Conservation (phyloP, 2,113 vertebrate species). For the Gopherus evgoodei region DNA sequence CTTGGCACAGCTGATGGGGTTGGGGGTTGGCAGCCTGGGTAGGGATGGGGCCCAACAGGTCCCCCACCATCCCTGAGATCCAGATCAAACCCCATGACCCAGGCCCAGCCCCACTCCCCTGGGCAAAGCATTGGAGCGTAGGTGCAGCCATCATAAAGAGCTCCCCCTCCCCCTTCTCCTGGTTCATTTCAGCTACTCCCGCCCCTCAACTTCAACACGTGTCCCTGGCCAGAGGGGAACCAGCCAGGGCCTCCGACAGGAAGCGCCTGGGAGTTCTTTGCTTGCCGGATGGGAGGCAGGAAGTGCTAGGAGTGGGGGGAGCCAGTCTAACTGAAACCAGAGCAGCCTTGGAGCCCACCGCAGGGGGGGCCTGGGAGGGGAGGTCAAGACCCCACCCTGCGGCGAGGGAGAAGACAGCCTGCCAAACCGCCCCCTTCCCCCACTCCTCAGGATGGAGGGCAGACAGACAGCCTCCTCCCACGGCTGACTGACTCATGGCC, state of each 20-base stretch:
- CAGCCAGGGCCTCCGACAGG: rapidly evolving
- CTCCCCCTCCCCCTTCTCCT: not conserved
- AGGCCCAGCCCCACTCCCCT: not conserved
- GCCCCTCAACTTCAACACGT: not conserved
- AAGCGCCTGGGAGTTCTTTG: not conserved
- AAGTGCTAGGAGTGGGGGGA: not conserved
- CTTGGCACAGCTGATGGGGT: not conserved
- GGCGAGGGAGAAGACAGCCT: not conserved
- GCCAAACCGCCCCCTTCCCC: not conserved
- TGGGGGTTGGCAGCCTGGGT: not conserved
- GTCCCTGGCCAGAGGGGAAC: not conserved
- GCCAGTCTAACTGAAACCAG: constrained; percentile 28
- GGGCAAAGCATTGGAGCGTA: not conserved
- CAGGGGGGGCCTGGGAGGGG: not conserved
- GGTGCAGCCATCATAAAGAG: not conserved
- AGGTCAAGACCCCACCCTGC: not conserved
- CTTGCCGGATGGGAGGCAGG: not conserved
- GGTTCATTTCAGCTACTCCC: not conserved
- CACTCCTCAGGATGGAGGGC: not conserved
- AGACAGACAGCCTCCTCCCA: not conserved
- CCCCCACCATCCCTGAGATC: not conserved
- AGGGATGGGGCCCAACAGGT: not conserved
- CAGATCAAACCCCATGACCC: not conserved
- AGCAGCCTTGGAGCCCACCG: not conserved
- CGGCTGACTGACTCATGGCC: not conserved